Percentiles rank a stretch among this genome's conserved stretches.
Evolutionary conservation across 2,888 invertebrate genomes (phyloP).

Genomic region (Harmothoe impar): DNA sequence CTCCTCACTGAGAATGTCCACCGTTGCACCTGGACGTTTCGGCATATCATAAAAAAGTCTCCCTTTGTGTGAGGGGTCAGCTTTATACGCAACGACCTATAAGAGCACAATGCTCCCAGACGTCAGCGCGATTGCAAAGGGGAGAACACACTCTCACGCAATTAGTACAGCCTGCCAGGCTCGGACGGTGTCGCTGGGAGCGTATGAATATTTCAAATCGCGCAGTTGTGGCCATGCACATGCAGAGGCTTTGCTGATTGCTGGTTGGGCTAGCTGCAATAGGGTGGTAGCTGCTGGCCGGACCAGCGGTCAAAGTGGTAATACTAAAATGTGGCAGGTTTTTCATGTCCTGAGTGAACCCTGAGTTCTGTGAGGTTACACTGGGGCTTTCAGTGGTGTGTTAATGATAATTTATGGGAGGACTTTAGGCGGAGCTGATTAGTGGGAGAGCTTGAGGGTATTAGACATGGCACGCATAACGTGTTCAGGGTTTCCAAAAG

Average conservation of each 20-base stretch:
- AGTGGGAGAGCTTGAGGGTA: background rate
- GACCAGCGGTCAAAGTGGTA: conserved; percentile 48
- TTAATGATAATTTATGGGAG: conserved; percentile 38
- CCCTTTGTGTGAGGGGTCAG: conserved; percentile 39
- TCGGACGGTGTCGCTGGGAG: conserved; percentile 28
- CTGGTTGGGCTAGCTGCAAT: conserved; percentile 4
- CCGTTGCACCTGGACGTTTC: conserved; percentile 35
- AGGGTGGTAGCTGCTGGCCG: background rate
- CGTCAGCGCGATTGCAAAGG: conserved; percentile 29
- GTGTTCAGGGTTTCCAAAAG: no score
- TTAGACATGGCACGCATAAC: background rate
- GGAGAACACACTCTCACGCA: conserved; percentile 42
- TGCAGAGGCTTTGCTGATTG: conserved; percentile 27
- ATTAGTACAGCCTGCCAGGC: conserved; percentile 18
- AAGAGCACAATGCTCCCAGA: conserved; percentile 33
- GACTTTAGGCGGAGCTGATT: conserved; percentile 21
- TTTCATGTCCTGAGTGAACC: conserved; percentile 1
- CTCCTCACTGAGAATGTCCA: background rate
- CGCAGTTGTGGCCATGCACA: conserved; percentile 20
- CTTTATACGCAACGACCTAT: conserved; percentile 24
- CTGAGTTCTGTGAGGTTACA: background rate
- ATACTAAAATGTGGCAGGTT: conserved; percentile 10
- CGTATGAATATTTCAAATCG: conserved; percentile 45
- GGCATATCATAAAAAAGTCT: background rate
- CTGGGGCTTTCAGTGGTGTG: background rate